Evolutionary conservation across 1,140 invertebrate genomes (phyloP).

Genomic region (Helicoverpa zea): DNA sequence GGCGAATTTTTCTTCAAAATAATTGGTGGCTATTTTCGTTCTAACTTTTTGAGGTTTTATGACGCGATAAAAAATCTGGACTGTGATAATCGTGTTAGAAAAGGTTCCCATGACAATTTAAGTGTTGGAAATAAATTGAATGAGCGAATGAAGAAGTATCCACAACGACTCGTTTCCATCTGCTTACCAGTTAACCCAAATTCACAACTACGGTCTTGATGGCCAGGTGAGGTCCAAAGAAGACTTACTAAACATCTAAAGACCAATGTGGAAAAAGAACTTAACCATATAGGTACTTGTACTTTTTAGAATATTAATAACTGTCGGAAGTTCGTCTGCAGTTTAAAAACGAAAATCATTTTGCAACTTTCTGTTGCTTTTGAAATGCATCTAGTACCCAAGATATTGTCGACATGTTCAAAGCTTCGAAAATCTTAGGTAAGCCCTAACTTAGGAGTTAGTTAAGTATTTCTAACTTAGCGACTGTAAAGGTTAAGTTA

Average conservation of each 20-base stretch:
- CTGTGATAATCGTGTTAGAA: not conserved
- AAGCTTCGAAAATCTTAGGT: slow-evolving; percentile 16
- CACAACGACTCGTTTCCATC: no score
- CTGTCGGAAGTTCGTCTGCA: not conserved
- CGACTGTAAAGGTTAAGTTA: not conserved
- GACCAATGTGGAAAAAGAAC: no score
- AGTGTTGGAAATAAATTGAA: not conserved
- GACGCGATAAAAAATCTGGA: slow-evolving; percentile 8
- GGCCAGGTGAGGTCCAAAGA: no score
- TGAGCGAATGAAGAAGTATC: no score
- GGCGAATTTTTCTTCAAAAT: not conserved
- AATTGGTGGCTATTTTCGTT: slow-evolving; percentile 6
- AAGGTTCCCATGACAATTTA: not conserved
- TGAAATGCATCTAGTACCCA: not conserved
- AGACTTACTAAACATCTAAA: no score
- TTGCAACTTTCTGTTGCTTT: not conserved
- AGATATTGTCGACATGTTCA: slow-evolving; percentile 17
- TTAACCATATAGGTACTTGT: no score
- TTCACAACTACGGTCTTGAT: no score
- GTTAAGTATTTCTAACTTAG: slow-evolving; percentile 29
- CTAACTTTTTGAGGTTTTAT: not conserved
- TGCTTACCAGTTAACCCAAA: no score
- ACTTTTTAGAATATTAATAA: no score
- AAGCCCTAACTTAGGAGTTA: slow-evolving; percentile 27
- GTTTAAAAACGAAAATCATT: not conserved